Conservation (phyloP, 2,113 vertebrate species). For the Morone saxatilis region DNA sequence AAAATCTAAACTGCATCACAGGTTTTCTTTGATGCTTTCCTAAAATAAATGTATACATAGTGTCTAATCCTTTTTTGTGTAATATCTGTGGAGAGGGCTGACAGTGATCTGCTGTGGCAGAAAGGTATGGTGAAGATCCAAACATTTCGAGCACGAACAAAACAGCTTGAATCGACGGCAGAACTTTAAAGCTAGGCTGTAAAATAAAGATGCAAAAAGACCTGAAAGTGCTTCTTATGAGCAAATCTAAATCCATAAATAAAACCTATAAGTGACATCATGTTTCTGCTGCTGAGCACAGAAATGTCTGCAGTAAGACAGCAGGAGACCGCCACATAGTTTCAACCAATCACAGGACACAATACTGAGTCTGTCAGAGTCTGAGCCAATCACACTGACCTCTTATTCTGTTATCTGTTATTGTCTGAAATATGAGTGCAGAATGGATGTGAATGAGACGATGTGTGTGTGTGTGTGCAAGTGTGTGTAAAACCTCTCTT, state of each 20-base stretch:
- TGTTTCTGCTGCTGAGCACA: not conserved
- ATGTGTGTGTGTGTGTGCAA: not conserved
- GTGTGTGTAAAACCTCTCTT: not conserved
- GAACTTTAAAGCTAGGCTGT: not conserved
- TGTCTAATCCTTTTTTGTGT: not conserved
- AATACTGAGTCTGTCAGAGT: constrained; percentile 32
- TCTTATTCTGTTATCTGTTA: not conserved
- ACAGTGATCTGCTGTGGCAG: not conserved
- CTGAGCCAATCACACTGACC: constrained; percentile 43
- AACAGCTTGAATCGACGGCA: not conserved
- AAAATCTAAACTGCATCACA: not conserved
- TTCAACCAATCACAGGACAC: constrained; percentile 51
- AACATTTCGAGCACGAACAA: not conserved
- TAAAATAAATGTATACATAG: not conserved
- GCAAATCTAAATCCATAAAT: not conserved
- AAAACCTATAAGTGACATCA: too few species aligned
- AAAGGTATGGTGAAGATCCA: not conserved
- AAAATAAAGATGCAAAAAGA: not conserved
- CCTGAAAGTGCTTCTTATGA: not conserved
- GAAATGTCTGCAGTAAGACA: not conserved
- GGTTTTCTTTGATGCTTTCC: not conserved
- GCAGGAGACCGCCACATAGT: not conserved
- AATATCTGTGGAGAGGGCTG: not conserved
- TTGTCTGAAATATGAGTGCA: constrained; percentile 23
- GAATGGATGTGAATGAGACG: constrained; percentile 6